A percentile compares a stretch with the other conserved stretches of the same genome.
Conservation (phyloP, 2,888 invertebrate species). For the Drosophila tripunctata region DNA sequence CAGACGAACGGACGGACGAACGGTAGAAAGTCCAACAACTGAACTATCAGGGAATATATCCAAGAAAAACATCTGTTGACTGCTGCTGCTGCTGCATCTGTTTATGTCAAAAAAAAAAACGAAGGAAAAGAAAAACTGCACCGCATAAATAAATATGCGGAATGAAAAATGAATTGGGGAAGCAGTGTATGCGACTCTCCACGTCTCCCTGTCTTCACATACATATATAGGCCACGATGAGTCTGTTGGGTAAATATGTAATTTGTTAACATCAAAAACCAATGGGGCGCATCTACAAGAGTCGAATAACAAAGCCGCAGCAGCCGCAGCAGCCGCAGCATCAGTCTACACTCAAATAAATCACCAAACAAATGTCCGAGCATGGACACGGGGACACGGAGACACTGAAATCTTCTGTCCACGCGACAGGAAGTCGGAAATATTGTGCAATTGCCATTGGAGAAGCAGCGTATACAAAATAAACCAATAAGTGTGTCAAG, state of each 20-base stretch:
- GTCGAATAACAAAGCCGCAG: conserved; percentile 25
- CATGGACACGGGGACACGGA: neutral
- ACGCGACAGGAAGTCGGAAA: conserved; percentile 47
- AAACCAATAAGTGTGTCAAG: neutral
- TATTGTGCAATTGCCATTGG: conserved; percentile 28
- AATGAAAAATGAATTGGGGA: too few species aligned
- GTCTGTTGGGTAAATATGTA: conserved; percentile 10
- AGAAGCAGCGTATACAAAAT: too few species aligned
- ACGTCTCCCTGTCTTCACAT: too few species aligned
- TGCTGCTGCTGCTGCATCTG: conserved; percentile 31
- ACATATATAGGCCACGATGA: conserved; percentile 14
- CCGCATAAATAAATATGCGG: conserved; percentile 64
- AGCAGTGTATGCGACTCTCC: too few species aligned
- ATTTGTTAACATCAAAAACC: conserved; percentile 10
- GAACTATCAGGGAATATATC: conserved; percentile 25
- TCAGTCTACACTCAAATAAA: conserved; percentile 36
- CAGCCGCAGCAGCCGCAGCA: conserved; percentile 22
- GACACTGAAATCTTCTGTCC: conserved; percentile 19
- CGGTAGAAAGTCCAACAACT: neutral
- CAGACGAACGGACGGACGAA: neutral
- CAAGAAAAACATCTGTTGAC: conserved; percentile 48
- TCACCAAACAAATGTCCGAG: conserved; percentile 17
- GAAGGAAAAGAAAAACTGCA: conserved; percentile 46
- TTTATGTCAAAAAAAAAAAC: conserved; percentile 41
- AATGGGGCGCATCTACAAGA: conserved; percentile 12